These are phyloP conservation scores for Nasonia vitripennis DNA, from an alignment of 1,140 invertebrate species.

Conservation along the genomic window DNA sequence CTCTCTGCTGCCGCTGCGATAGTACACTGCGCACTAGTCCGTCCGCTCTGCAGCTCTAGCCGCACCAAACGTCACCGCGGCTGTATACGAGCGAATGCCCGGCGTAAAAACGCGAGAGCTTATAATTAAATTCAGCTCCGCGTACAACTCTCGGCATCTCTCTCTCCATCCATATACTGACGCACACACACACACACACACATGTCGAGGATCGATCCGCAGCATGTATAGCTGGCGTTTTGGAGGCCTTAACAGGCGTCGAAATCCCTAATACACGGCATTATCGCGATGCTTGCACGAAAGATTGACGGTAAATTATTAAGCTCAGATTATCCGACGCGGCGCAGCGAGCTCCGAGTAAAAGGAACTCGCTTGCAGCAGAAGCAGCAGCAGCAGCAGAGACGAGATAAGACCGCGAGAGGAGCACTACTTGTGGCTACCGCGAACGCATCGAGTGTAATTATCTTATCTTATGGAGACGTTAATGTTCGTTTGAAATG, in stretches of 20 bases:
- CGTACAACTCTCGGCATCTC: neutral
- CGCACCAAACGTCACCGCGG: neutral
- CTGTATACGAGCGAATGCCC: neutral
- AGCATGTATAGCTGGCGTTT: neutral
- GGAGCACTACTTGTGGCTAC: constrained; percentile 51
- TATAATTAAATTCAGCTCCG: neutral
- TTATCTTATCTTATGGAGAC: constrained; percentile 61
- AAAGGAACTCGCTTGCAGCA: neutral
- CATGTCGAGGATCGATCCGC: neutral
- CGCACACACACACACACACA: neutral
- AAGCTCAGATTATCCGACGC: constrained; percentile 18
- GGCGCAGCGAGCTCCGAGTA: neutral
- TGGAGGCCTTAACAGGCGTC: constrained; percentile 7
- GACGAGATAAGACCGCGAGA: constrained; percentile 45
- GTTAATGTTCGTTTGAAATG: constrained; percentile 57
- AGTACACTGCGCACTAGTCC: neutral
- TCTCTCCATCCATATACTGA: too few species aligned
- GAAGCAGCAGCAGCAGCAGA: neutral
- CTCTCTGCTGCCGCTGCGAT: neutral
- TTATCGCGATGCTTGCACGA: constrained; percentile 3
- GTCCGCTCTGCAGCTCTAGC: neutral
- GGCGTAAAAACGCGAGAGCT: neutral
- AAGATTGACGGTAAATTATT: constrained; percentile 46
- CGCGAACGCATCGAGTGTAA: constrained; percentile 49
- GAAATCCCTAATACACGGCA: constrained; percentile 16